Evolutionary conservation across 2,113 vertebrate species (phyloP).

Genomic region (Felis catus): F.catus_Fca126_mat1.0 CM031420.1:100265501-100266000

Average conservation of each 20-base stretch:
- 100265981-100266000: background rate
- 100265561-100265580: background rate
- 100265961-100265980: background rate
- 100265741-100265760: background rate
- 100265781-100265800: conserved; percentile 19
- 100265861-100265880: background rate
- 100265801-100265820: background rate
- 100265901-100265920: background rate
- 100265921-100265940: background rate
- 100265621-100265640: background rate
- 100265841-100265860: background rate
- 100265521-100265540: background rate
- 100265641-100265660: no score
- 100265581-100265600: background rate
- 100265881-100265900: background rate
- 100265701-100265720: background rate
- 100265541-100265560: background rate
- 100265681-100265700: background rate
- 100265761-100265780: background rate
- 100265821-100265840: background rate
- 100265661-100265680: background rate
- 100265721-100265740: background rate
- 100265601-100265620: background rate
- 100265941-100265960: background rate
- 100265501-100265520: background rate